These are phyloP conservation scores for Acrocyrtus sp. DNA, from an alignment of 2,888 invertebrate species.

Conservation along the genomic window DNA sequence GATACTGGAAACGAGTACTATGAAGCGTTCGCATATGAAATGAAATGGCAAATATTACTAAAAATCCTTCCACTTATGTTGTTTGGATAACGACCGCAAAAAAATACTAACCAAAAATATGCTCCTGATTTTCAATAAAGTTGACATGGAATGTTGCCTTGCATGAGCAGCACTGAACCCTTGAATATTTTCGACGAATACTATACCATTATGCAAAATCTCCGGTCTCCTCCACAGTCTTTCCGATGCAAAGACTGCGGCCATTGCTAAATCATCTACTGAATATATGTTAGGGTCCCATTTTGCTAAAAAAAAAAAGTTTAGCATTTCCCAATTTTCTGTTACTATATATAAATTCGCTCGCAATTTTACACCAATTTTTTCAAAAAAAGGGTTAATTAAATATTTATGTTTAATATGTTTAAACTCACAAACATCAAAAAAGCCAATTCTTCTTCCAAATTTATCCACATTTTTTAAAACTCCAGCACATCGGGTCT, in stretches of 20 bases:
- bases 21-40: not conserved
- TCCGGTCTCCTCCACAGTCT: not conserved
- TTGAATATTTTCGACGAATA: slow-evolving; percentile 1
- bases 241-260: not conserved
- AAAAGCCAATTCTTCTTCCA: not conserved
- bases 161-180: slow-evolving; percentile 9
- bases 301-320: not conserved
- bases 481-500: not conserved
- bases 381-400: not conserved
- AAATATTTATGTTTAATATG: not conserved
- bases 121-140: slow-evolving; percentile 9
- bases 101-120: slow-evolving; percentile 7
- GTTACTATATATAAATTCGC: not conserved
- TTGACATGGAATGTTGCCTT: slow-evolving; percentile 20
- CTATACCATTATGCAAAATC: not conserved
- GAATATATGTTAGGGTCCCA: not conserved
- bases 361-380: not conserved
- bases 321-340: not conserved
- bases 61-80: not conserved
- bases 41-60: not conserved
- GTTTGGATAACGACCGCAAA: not conserved
- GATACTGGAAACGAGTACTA: slow-evolving; percentile 20
- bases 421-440: not conserved
- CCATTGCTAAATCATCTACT: not conserved
- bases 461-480: slow-evolving; percentile 4